A percentile compares a stretch with the other conserved stretches of the same genome.
These are phyloP conservation scores for Myxocyprinus asiaticus DNA, from an alignment of 2,113 vertebrate species.

Conservation along the genomic window DNA sequence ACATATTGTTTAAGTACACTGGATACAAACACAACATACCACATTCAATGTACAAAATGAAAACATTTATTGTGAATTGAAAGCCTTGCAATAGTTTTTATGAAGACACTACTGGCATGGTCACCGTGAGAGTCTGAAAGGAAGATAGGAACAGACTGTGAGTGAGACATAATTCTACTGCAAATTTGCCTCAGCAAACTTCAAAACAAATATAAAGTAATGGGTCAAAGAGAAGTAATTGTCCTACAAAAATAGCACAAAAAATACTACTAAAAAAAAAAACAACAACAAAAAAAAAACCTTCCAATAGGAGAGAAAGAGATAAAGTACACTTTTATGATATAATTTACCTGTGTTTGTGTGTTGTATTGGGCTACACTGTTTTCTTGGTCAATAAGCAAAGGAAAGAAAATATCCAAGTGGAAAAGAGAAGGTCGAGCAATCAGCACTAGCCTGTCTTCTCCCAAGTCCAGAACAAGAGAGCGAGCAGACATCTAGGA, in stretches of 20 bases:
- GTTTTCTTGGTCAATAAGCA: constrained; percentile 71
- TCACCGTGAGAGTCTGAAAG: constrained; percentile 71
- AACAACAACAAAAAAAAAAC: too few species aligned
- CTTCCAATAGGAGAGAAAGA: neutral
- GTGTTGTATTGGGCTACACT: constrained; percentile 82
- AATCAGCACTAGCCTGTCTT: constrained; percentile 79
- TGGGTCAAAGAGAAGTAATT: neutral
- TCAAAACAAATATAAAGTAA: neutral
- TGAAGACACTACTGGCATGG: constrained; percentile 67
- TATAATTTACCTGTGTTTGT: constrained; percentile 73
- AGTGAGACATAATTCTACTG: neutral
- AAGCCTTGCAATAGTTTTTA: constrained; percentile 47
- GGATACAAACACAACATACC: neutral
- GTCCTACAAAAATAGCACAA: too few species aligned
- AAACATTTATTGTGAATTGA: constrained; percentile 42
- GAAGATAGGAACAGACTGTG: constrained; percentile 9
- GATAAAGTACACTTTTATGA: neutral
- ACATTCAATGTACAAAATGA: constrained; percentile 37
- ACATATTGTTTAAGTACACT: neutral
- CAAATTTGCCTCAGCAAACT: neutral
- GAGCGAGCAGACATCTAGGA: constrained; percentile 65
- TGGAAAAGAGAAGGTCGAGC: constrained; percentile 77
- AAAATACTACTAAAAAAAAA: neutral
- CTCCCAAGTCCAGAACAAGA: constrained; percentile 82
- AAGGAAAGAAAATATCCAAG: constrained; percentile 79